These are phyloP conservation scores for Sphaerophoria taeniata DNA, from an alignment of 2,888 invertebrate species.

Conservation along the genomic window DNA sequence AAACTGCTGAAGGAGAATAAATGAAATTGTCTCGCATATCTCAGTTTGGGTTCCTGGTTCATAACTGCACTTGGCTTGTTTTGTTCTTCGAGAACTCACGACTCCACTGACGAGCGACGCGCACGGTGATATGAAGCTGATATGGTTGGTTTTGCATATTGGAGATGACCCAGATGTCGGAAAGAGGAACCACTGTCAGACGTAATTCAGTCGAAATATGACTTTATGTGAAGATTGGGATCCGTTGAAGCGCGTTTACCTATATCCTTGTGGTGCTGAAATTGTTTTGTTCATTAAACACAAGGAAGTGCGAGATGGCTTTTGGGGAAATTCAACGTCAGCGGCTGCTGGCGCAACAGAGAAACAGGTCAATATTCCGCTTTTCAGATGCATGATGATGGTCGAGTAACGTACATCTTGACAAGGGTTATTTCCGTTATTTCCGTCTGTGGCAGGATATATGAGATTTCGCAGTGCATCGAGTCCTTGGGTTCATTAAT, in stretches of 20 bases:
- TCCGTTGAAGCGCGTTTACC: conserved; percentile 25
- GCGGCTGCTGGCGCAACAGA: no score
- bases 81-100: conserved; percentile 12
- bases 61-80: conserved; percentile 1
- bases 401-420: no score
- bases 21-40: conserved; percentile 64
- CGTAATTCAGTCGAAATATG: conserved; percentile 70
- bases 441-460: no score
- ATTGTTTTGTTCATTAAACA: no score
- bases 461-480: no score
- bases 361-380: no score
- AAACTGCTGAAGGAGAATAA: conserved; percentile 72
- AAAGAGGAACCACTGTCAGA: conserved; percentile 63
- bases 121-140: not conserved
- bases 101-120: conserved; percentile 17
- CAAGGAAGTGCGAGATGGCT: no score
- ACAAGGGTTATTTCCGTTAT: no score
- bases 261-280: conserved; percentile 22
- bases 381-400: no score
- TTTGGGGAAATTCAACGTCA: no score
- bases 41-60: conserved; percentile 19
- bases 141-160: conserved; percentile 42
- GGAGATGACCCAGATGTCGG: conserved; percentile 55
- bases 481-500: no score
- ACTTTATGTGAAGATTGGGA: conserved; percentile 48